A percentile compares a stretch with the other conserved stretches of the same genome.
These are phyloP conservation scores for Linnaemya tessellans DNA, from an alignment of 2,888 invertebrate species.

Conservation along the genomic window DNA sequence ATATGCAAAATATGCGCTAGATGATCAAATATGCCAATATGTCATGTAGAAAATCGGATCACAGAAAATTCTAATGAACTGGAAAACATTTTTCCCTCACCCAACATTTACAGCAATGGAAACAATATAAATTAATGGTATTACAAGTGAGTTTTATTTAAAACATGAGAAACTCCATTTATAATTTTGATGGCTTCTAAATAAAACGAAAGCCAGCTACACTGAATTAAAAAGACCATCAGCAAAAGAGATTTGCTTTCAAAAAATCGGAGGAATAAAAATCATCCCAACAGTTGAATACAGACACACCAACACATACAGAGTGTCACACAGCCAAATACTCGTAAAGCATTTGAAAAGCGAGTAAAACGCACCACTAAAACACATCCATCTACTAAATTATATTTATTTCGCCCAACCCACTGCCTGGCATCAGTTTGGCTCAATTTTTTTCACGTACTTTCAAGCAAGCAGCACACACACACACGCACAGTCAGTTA, in stretches of 20 bases:
- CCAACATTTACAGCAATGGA: slow-evolving; percentile 20
- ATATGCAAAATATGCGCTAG: too few relatives aligned
- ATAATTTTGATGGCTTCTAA: slow-evolving; percentile 58
- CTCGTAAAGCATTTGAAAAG: slow-evolving; percentile 6
- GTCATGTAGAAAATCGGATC: too few relatives aligned
- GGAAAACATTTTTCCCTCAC: slow-evolving; percentile 9
- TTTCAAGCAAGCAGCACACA: background rate
- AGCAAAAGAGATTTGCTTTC: slow-evolving; percentile 35
- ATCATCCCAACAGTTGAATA: background rate
- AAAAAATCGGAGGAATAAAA: background rate
- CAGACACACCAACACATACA: slow-evolving; percentile 23
- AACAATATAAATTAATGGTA: slow-evolving; percentile 56
- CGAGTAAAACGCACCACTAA: slow-evolving; percentile 32
- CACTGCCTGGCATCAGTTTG: slow-evolving; percentile 30
- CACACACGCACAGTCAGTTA: background rate
- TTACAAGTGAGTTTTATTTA: slow-evolving; percentile 58
- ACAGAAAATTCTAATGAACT: too few relatives aligned
- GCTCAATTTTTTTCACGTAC: background rate
- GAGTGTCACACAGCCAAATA: background rate
- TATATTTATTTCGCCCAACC: background rate
- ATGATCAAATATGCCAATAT: too few relatives aligned
- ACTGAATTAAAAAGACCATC: slow-evolving; percentile 28
- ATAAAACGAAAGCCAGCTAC: slow-evolving; percentile 31
- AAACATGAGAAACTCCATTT: slow-evolving; percentile 66
- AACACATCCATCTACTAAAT: background rate